These are phyloP conservation scores for Platygyra sinensis DNA, from an alignment of 64 coral and sea anemone species.

Conservation along the genomic window DNA sequence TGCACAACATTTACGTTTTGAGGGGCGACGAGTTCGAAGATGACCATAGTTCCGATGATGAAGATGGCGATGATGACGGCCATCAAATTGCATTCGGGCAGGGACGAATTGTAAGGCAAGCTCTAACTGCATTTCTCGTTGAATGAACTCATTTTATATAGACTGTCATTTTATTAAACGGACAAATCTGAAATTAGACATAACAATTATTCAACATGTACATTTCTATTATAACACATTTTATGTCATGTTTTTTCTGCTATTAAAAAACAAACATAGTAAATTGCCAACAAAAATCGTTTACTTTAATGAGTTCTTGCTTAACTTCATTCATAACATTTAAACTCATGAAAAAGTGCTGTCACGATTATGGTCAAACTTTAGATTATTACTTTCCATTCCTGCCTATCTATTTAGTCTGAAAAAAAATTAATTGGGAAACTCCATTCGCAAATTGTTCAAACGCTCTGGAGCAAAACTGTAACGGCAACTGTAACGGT, in stretches of 20 bases:
- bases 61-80: not conserved
- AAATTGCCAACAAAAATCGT: no score
- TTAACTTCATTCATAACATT: not conserved
- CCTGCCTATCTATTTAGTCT: not conserved
- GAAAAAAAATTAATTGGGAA: not conserved
- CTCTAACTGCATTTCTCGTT: not conserved
- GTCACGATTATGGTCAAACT: not conserved
- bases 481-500: not conserved
- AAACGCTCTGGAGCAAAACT: not conserved
- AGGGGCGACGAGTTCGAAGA: not conserved
- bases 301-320: not conserved
- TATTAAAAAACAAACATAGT: no score
- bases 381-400: not conserved
- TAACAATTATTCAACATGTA: no score
- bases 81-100: not conserved
- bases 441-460: not conserved
- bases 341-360: not conserved
- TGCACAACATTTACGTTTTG: slow-evolving; percentile 56
- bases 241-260: no score
- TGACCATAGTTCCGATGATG: not conserved
- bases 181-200: not conserved
- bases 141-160: not conserved
- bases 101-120: not conserved
- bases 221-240: no score
- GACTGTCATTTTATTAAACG: not conserved